Percentiles rank a stretch among this genome's conserved stretches.
phyloP scores from a whole-genome alignment of 2,113 vertebrate genomes.

The Rhegmatorhina hoffmannsi region DNA sequence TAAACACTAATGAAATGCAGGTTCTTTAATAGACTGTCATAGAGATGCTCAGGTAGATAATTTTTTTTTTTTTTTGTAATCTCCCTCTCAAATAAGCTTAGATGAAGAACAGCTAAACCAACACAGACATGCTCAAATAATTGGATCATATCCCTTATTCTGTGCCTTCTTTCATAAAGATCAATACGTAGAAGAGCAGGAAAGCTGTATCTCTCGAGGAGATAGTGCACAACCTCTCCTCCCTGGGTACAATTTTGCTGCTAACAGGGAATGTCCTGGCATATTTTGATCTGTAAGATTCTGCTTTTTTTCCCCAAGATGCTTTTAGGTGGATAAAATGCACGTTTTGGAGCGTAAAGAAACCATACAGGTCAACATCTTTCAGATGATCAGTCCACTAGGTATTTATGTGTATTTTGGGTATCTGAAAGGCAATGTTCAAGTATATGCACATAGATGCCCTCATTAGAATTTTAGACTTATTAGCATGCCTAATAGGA shows the following conservation, averaged over 20 bases:
- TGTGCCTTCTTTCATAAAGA: not conserved
- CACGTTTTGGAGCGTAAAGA: not conserved
- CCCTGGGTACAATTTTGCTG: not conserved
- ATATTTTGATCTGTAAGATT: not conserved
- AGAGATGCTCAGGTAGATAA: conserved; percentile 8
- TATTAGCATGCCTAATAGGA: not conserved
- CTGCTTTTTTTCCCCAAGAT: not conserved
- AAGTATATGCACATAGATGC: not conserved
- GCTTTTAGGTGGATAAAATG: not conserved
- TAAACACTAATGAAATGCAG: conserved; percentile 46
- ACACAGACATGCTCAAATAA: not conserved
- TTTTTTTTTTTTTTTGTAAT: conserved; percentile 2
- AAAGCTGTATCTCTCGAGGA: not conserved
- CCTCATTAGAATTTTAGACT: not conserved
- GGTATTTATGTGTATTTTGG: not conserved
- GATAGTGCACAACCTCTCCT: not conserved
- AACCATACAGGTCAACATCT: not conserved
- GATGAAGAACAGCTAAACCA: not conserved
- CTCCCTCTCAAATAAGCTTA: not conserved
- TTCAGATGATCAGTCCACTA: not conserved
- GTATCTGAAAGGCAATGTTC: not conserved
- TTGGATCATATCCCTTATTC: not conserved
- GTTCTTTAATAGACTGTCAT: conserved; percentile 41
- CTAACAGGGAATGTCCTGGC: not conserved
- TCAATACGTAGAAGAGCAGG: not conserved